Evolutionary conservation across 2,113 vertebrate species (phyloP), one percentile per base, ranked within the genome.

Genomic region (Pygoscelis antarcticus): DNA sequence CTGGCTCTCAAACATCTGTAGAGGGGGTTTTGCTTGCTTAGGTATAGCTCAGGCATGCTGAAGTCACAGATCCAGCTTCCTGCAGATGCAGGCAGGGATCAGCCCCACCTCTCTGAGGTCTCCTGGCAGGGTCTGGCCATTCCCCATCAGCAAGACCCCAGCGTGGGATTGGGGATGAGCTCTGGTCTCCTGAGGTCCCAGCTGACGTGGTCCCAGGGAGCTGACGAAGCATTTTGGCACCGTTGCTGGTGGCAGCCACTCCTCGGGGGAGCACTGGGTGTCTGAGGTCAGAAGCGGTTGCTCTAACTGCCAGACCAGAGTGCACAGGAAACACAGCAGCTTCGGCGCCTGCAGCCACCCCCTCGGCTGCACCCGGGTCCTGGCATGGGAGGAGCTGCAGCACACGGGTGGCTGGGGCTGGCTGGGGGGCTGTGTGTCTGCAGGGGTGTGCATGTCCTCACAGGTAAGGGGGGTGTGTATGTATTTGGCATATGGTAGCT

Each of bases 211-310:
- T 71, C 32, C 47, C 29, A 34, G 7, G 2, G n/a, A 51, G 60
- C 26, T 91, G 77, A 68, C 4, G 0, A 71, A 76, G 57, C 57
- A 32, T 76, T 94, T 80, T 83, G 40, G 11, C 47, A 82, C n/a
- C 2, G 12, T 4, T 0, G 0, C 16, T 15, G 23, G 60, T 27
- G 80, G 21, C 83, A 89, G 61, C 32, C 22, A 3, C 42, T 42
- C 32, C 47, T 83, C 1, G 0, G 32, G 40, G 40, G 19, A 80
- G 11, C 0, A 0, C 38, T 0, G 21, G 32, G n/a, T 84, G 60
- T 27, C 77, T 0, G 0, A 1, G 2, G 75, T 74, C 4, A 0
- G 87, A 95, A 94, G 75, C 0, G 0, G 64, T 42, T 57, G 32
- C 58, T 80, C 10, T 27, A 68, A 61, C 42, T 60, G 47, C 69